Evolutionary conservation across 2,797 vertebrate genomes (phyloP).

Genomic region (Eutrigla gurnardus): DNA sequence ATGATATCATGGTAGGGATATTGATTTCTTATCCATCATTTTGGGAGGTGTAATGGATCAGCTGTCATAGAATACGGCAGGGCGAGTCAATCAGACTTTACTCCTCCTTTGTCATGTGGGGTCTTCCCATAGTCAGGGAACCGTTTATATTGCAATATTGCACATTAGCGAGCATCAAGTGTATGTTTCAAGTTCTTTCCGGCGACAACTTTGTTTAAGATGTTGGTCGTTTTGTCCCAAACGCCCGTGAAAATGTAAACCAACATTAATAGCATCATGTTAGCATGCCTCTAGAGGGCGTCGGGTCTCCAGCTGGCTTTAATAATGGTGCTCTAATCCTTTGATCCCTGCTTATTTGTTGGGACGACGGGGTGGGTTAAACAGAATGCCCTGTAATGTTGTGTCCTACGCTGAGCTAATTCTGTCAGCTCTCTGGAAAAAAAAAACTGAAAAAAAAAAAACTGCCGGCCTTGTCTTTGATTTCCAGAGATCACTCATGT

Average conservation of each 20-base stretch:
- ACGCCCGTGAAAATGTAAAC: not conserved
- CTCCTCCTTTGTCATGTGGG: slow-evolving; percentile 22
- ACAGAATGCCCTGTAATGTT: slow-evolving; percentile 55
- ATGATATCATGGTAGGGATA: slow-evolving; percentile 29
- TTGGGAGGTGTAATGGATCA: slow-evolving; percentile 27
- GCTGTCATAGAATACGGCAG: slow-evolving; percentile 25
- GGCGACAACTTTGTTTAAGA: slow-evolving; percentile 16
- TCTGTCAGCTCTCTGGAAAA: slow-evolving; percentile 56
- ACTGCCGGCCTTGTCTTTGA: slow-evolving; percentile 60
- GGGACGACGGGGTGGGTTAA: slow-evolving; percentile 59
- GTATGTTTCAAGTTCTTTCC: not conserved
- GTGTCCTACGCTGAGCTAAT: slow-evolving; percentile 46
- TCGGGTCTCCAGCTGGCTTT: slow-evolving; percentile 66
- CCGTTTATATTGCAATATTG: slow-evolving; percentile 18
- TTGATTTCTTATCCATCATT: slow-evolving; percentile 57
- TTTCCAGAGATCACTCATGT: slow-evolving; percentile 55
- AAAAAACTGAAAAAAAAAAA: slow-evolving; percentile 51
- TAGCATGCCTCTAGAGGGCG: slow-evolving; percentile 32
- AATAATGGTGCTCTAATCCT: slow-evolving; percentile 62
- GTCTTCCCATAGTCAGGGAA: slow-evolving; percentile 34
- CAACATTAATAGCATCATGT: slow-evolving; percentile 46
- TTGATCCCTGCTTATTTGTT: slow-evolving; percentile 68
- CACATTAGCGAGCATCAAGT: slow-evolving; percentile 19
- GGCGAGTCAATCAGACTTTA: slow-evolving; percentile 32
- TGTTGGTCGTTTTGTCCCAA: not conserved